Evolutionary conservation across 2,113 vertebrate species (phyloP).

Genomic region (Laticauda colubrina): DNA sequence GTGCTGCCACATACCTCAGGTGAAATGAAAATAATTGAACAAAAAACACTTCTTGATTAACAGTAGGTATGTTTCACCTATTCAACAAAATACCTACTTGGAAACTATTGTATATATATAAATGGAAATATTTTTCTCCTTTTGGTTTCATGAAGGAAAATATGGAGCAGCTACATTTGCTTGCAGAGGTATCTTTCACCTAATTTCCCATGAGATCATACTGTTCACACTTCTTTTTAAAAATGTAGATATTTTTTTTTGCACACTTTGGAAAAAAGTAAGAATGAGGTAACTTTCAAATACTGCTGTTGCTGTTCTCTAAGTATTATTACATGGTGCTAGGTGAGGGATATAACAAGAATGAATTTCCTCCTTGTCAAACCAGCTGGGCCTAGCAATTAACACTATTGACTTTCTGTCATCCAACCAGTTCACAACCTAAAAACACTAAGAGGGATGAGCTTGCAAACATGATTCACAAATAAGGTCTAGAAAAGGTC

Average conservation of each 20-base stretch:
- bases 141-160: constrained; percentile 66
- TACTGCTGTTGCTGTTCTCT: constrained; percentile 29
- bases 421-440: constrained; percentile 22
- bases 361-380: constrained; percentile 36
- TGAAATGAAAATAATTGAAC: background rate
- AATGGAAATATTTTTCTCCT: constrained; percentile 30
- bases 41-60: background rate
- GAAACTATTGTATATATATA: background rate
- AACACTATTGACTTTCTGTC: constrained; percentile 26
- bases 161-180: constrained; percentile 53
- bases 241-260: constrained; percentile 59
- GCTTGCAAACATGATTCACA: background rate
- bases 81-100: background rate
- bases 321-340: background rate
- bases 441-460: background rate
- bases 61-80: background rate
- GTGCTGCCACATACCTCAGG: background rate
- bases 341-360: constrained; percentile 34
- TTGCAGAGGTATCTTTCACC: constrained; percentile 55
- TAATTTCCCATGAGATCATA: constrained; percentile 7
- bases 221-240: constrained; percentile 57
- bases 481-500: background rate
- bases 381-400: constrained; percentile 29
- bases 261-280: constrained; percentile 60
- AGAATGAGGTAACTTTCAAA: constrained; percentile 51